Percentiles rank a stretch among this genome's conserved stretches.
Conservation (phyloP, 2,113 vertebrate genomes). For the Oncorhynchus kisutch region DNA sequence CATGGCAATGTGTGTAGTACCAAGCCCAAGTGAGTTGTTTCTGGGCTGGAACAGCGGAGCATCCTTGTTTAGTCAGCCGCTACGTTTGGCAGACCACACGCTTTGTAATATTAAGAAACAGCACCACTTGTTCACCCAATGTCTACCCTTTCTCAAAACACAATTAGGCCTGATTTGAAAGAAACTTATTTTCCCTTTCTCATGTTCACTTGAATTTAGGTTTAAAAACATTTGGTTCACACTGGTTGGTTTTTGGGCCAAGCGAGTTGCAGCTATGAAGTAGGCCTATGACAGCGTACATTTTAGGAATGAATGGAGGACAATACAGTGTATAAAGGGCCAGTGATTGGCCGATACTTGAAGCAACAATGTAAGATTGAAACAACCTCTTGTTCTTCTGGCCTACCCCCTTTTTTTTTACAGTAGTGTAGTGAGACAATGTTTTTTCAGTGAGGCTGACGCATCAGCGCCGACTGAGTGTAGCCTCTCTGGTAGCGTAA, state of each 20-base stretch:
- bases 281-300: background rate
- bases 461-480: constrained; percentile 6
- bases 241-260: background rate
- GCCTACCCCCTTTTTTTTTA: background rate
- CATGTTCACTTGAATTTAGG: background rate
- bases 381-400: background rate
- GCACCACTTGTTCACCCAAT: background rate
- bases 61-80: background rate
- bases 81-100: background rate
- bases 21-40: background rate
- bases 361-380: background rate
- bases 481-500: constrained; percentile 27
- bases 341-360: background rate
- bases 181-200: background rate
- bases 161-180: background rate
- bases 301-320: background rate
- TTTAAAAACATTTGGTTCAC: background rate
- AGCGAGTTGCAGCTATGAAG: background rate
- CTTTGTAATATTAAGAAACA: background rate
- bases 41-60: background rate
- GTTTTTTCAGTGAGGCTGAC: constrained; percentile 1
- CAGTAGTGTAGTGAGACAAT: background rate
- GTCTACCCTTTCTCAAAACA: background rate
- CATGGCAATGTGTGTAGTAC: background rate
- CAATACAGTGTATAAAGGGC: background rate